Base-by-base conservation (phyloP, 2,888 invertebrate species). In the Agrilus mali region DNA sequence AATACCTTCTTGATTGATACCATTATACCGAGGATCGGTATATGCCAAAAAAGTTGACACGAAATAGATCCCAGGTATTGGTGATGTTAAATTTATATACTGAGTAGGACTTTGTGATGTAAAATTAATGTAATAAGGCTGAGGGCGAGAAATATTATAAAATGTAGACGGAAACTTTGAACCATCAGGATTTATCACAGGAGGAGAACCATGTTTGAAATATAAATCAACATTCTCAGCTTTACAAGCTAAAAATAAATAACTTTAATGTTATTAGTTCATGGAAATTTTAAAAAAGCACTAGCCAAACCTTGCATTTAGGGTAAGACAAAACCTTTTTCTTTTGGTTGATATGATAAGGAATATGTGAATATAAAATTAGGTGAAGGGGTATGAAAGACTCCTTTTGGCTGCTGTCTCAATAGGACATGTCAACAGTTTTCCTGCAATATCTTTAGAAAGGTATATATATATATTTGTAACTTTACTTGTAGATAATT, bases 161-260 rank as follows among this genome's bases (percentile, higher is more conserved):
- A 66, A 64, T 39, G 53, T 51, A 41, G 54, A 46, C 8, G 86
- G 85, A 57, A 86, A 85, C 38, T 77, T 73, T 36, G 86, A 82
- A 47, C 83, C 83, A 59, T 88, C 86, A 2, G 88, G 86, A 59
- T 80, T 82, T 46, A 90, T 78, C 4, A 89, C 80, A 16, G 92
- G 90, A 56, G 84, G 82, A 38, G 88, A 81, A 13, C 85, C 86
- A 53, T 82, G 78, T 61, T 89, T 89, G 42, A 92, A 64, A 58
- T 82, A 77, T 54, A 82, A 68, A 50, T 80, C 69, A 40, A 86
- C 78, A 55, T 80, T 74, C 52, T 62, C 55, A 8, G 56, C 48
- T 35, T 51, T 49, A 50, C 67, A 67, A 37, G 55, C 63, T 63
- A 51, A 43, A 58, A 50, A 36, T 13, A 36, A 36, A 31, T 27